Conservation (phyloP, 2,888 invertebrate genomes). For the Phorcus lineatus region DNA sequence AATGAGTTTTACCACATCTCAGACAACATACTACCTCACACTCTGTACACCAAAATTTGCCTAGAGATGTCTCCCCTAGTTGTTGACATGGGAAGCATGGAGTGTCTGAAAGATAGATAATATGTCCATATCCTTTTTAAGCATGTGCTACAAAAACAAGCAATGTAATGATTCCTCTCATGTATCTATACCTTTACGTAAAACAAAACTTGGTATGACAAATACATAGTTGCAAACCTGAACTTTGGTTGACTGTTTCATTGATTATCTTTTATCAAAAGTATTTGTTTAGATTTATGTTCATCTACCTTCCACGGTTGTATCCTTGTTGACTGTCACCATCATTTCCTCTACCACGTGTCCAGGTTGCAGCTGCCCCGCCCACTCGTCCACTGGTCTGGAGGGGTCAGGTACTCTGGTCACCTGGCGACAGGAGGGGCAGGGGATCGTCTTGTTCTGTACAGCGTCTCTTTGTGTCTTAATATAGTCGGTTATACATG, state of each 20-base stretch:
- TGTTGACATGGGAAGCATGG: not conserved
- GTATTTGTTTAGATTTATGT: too few relatives aligned
- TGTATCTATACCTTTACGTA: too few relatives aligned
- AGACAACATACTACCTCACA: not conserved
- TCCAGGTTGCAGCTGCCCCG: not conserved
- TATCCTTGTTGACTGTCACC: not conserved
- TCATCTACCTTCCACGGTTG: not conserved
- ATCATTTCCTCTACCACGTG: not conserved
- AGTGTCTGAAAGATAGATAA: not conserved
- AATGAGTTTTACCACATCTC: not conserved
- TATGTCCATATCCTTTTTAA: too few relatives aligned
- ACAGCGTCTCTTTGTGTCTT: not conserved
- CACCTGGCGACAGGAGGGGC: not conserved
- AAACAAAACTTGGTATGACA: too few relatives aligned
- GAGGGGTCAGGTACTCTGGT: not conserved
- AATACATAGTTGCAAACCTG: too few relatives aligned
- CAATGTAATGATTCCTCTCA: too few relatives aligned
- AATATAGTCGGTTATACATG: not conserved
- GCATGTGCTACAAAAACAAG: too few relatives aligned
- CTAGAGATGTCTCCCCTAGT: not conserved
- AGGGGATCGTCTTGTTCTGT: not conserved
- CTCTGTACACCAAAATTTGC: not conserved
- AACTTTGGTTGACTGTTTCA: too few relatives aligned
- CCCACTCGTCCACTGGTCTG: not conserved
- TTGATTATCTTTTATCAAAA: too few relatives aligned